Evolutionary conservation across 2,888 invertebrate species (phyloP).

Genomic region (Mythimna loreyi): DNA sequence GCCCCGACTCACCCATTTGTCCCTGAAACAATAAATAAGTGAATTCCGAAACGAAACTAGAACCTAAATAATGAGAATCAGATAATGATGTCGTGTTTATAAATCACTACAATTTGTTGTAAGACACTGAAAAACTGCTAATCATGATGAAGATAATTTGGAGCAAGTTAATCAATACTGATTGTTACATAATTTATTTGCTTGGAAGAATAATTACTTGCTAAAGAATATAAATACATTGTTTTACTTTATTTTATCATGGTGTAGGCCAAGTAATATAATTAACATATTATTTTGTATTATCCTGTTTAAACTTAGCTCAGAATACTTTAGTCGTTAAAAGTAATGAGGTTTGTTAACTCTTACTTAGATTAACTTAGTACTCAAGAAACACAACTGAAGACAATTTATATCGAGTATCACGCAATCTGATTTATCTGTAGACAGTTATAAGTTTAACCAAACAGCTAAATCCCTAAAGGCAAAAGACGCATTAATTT

Average conservation of each 20-base stretch:
- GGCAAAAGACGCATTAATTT: conserved; percentile 34
- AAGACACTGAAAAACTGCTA: conserved; percentile 41
- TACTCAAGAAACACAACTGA: not conserved
- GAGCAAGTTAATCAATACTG: conserved; percentile 43
- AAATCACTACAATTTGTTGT: conserved; percentile 53
- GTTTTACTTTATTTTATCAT: not conserved
- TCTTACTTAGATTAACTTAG: not conserved
- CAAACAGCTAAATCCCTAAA: conserved; percentile 26
- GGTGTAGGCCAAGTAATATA: not conserved
- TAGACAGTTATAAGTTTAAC: conserved; percentile 11
- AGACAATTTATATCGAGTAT: not conserved
- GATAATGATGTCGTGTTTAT: conserved; percentile 47
- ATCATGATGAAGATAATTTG: conserved; percentile 43
- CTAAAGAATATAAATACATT: conserved; percentile 9
- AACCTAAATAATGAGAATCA: conserved; percentile 49
- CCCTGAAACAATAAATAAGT: conserved; percentile 83
- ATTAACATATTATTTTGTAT: not conserved
- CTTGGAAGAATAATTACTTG: conserved; percentile 29
- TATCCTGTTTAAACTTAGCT: not conserved
- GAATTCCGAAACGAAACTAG: conserved; percentile 27
- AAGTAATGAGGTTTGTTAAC: not conserved
- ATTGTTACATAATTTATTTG: conserved; percentile 48
- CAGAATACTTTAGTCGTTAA: not conserved
- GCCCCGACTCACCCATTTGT: conserved; percentile 93
- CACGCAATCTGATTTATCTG: conserved; percentile 19